Base-by-base conservation (phyloP, 2,888 invertebrate species). In the Hydriomena furcata region DNA sequence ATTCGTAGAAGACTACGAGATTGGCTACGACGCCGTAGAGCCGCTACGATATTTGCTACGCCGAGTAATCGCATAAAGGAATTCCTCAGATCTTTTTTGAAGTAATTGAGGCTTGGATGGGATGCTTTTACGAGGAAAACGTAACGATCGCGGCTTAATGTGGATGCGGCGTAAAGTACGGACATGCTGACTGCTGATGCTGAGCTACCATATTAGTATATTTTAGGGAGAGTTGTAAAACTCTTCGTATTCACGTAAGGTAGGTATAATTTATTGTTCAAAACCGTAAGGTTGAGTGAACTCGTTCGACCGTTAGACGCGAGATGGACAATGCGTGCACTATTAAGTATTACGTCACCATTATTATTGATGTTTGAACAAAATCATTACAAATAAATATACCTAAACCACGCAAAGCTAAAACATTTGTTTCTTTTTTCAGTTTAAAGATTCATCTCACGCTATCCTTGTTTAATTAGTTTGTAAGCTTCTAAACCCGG, bases 11-110 rank as follows among this genome's bases (percentile, higher is more conserved):
- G 6, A 11, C 32, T 32, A 42, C 42, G 42, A 25, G n/a, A 17
- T 34, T 25, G 7, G 27, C 38, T 46, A 46, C n/a, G n/a, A n/a
- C 38, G 46, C n/a, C 45, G 46, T 46, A 46, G 46, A 38, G 32
- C 38, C 25, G n/a, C 40, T 47, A 40, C 46, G 27, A 27, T 11
- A 38, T 32, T 20, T 38, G 25, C 32, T 42, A 25, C 42, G 38
- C 25, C 20, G 7, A 30, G 28, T 42, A 10, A 32, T 25, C 17
- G 42, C 24, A 12, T 42, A 17, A 17, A 12, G n/a, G 32, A 25
- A 20, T 20, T 27, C 10, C 10, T 38, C 27, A 43, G 32, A 34
- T 43, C 11, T 34, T 17, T 25, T 42, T 34, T 30, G 30, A 12
- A 40, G 40, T 40, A 40, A 40, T 40, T 28, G 40, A 40, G 30